phyloP scores from a whole-genome alignment of 2,797 vertebrate species.

The Acestrorhynchus altus region DNA sequence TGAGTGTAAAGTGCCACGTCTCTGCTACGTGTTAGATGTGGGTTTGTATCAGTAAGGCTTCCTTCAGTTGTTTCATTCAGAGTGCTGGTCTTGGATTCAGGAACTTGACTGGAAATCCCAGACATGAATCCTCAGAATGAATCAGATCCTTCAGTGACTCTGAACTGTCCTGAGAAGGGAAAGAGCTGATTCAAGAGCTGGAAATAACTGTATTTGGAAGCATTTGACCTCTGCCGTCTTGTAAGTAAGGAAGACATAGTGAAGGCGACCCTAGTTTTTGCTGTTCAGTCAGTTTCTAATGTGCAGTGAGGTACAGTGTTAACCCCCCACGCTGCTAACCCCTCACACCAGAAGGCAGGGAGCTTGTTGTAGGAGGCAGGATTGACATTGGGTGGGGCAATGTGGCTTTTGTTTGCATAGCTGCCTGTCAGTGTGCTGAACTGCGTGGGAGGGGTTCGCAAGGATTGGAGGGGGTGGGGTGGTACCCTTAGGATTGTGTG shows the following conservation, averaged over 20 bases:
- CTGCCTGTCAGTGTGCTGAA: conserved; percentile 55
- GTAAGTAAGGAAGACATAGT: background rate
- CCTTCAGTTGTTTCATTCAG: background rate
- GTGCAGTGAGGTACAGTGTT: background rate
- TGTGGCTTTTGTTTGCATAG: conserved; percentile 62
- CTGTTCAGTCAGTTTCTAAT: background rate
- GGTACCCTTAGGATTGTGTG: conserved; percentile 53
- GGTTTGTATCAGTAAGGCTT: background rate
- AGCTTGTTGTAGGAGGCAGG: conserved; percentile 48
- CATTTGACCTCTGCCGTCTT: background rate
- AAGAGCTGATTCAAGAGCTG: background rate
- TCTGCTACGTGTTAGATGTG: background rate
- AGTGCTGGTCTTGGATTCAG: background rate
- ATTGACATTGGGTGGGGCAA: conserved; percentile 57
- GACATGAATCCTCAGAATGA: background rate
- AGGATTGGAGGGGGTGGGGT: conserved; percentile 35
- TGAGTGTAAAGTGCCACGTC: conserved; percentile 65
- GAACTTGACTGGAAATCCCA: background rate
- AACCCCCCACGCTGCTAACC: conserved; percentile 27
- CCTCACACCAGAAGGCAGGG: conserved; percentile 38
- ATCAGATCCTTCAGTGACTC: background rate
- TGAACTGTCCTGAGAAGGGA: background rate
- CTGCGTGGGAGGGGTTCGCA: conserved; percentile 54
- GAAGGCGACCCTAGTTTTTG: background rate
- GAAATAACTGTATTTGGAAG: background rate